phyloP scores from a whole-genome alignment of 2,797 vertebrate genomes.

The Aphelocoma californica region DNA sequence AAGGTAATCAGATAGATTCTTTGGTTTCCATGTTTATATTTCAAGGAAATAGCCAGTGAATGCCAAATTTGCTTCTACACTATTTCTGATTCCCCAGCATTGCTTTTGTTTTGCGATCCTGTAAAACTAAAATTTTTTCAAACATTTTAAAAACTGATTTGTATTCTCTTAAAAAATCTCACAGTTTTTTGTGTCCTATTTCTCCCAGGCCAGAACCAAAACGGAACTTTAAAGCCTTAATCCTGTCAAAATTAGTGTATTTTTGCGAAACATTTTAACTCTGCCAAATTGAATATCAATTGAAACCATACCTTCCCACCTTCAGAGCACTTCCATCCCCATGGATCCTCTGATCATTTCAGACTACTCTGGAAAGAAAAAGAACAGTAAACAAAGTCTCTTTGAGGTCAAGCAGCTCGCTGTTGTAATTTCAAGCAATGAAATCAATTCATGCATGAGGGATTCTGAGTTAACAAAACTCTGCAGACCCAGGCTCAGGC shows the following conservation, averaged over 20 bases:
- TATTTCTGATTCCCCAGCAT: background rate
- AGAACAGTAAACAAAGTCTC: background rate
- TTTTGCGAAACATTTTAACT: background rate
- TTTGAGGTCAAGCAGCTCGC: background rate
- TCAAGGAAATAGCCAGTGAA: background rate
- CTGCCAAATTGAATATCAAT: background rate
- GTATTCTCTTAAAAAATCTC: background rate
- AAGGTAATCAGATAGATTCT: background rate
- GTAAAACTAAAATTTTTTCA: background rate
- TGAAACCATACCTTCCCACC: slow-evolving; percentile 14
- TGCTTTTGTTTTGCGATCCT: background rate
- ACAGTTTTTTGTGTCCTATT: background rate
- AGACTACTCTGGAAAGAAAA: background rate
- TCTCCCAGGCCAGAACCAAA: background rate
- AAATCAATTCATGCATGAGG: background rate
- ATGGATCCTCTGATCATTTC: background rate
- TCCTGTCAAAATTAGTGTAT: background rate
- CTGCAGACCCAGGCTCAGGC: background rate
- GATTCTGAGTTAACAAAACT: background rate
- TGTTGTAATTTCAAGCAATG: background rate
- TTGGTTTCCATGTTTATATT: background rate
- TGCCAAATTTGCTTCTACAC: background rate
- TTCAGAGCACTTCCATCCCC: background rate
- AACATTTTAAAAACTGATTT: background rate
- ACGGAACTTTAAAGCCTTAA: background rate